Base-by-base conservation (phyloP, 2,888 invertebrate species). In the Gari tellinella region DNA sequence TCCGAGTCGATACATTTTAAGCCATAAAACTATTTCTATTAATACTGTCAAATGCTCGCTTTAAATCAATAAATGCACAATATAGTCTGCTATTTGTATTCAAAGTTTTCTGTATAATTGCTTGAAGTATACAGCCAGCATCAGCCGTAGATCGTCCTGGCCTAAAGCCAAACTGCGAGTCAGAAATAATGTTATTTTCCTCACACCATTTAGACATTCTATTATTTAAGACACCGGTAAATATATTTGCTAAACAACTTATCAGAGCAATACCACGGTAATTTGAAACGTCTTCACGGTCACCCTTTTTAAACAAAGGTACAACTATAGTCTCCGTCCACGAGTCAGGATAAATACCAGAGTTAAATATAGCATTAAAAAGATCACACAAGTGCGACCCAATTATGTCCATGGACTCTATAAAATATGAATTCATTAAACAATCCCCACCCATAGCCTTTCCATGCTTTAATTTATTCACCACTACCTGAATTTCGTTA, bases 141-240 rank as follows among this genome's bases (percentile, higher is more conserved):
- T 65, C 56, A 0, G 38, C n/a, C 12, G 56, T 65, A 10, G 48
- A 65, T 41, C 5, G 17, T 15, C 65, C 48, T 10, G 25, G 25
- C 4, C 57, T 23, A 41, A 57, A 57, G 15, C 57, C 57, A 49
- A 57, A 41, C 38, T 65, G 57, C 12, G 43, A 21, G 21, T 65
- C 57, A 17, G 49, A 49, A 21, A 65, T 40, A 21, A 1, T 21
- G 31, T 21, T 52, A 26, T 65, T 49, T n/a, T 57, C 17, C 3
- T 65, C 57, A 55, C 48, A 48, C 25, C n/a, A 57, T 1, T 10
- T 57, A 8, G 8, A 38, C 12, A 66, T 43, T 43, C 58, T 45
- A 12, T 43, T 40, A 57, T 65, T 57, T 26, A 65, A 19, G n/a
- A 65, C 37, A 41, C 15, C 7, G 15, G 65, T 65, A 49, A 65